These are phyloP conservation scores for Ophion costatus DNA, from an alignment of 2,888 invertebrate species.

Conservation along the genomic window DNA sequence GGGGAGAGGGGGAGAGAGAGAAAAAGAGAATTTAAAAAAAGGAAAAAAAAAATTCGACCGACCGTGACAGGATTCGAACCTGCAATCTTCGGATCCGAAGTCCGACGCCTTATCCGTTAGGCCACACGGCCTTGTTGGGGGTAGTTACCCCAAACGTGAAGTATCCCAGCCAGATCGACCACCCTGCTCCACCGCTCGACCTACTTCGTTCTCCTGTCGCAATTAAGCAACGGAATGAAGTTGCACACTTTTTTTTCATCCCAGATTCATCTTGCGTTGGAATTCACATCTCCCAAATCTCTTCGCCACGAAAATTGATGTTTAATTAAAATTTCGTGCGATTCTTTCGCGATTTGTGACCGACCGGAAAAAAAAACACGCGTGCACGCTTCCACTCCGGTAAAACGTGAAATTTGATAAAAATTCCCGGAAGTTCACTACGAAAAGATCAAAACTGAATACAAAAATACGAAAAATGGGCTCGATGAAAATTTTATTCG, in stretches of 20 bases:
- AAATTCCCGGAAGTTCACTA: background rate
- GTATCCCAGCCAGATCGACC: conserved; percentile 6
- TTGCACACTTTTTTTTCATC: too few species aligned
- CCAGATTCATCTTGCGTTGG: too few species aligned
- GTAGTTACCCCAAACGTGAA: conserved; percentile 73
- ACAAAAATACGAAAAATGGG: background rate
- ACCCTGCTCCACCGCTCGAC: background rate
- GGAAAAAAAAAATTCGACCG: conserved; percentile 72
- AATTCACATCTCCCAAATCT: too few species aligned
- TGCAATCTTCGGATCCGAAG: conserved; percentile 86
- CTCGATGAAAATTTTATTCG: background rate
- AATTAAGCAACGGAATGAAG: background rate
- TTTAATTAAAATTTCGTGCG: too few species aligned
- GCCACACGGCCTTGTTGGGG: conserved; percentile 80
- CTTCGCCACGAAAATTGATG: too few species aligned
- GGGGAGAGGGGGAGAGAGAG: conserved; percentile 57
- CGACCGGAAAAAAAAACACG: too few species aligned
- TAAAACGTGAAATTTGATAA: too few species aligned
- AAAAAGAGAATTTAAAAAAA: conserved; percentile 56
- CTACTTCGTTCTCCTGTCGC: background rate
- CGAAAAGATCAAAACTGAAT: background rate
- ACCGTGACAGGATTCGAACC: conserved; percentile 86
- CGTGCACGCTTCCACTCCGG: too few species aligned
- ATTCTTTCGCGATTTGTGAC: too few species aligned
- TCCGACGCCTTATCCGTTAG: conserved; percentile 85